Evolutionary conservation across 1,140 invertebrate genomes (phyloP), one percentile per base, ranked within the genome.

Genomic region (Zaprionus kolodkinae): DNA sequence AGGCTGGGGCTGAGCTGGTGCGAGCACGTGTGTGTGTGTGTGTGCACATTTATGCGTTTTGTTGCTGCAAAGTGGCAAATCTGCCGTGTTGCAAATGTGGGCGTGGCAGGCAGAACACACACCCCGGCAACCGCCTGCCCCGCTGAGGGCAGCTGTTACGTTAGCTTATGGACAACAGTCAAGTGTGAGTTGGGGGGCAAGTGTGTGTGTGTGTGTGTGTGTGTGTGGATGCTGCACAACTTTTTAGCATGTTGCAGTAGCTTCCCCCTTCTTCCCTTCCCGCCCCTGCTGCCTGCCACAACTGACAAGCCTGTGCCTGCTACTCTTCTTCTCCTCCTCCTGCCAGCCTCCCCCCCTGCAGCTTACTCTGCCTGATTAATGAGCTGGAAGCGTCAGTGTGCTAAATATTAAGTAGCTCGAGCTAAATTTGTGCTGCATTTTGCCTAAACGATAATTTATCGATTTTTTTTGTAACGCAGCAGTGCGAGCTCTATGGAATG

Each of bases 1-100:
- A 21, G 2, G 21, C 21, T 21, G 21, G 2, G 21, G 21, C 21
- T 21, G 21, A 21, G 21, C 21, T 21, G 21, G 1, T 21, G 5
- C 2, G 15, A 1, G 10, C 50, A 56, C 38, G 35, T 69, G 57
- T 61, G 27, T 4, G 4, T 27, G 25, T 27, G 1, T 4, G 61
- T 76, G 45, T 63, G 67, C 75, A 82, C 83, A 87, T 82, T 87
- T 87, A 86, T 86, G 83, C 83, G 76, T 82, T 86, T 81, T 86
- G 82, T 86, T 86, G 72, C 66, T 79, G 72, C 45, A 56, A 88
- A 77, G 76, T 64, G 70, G 67, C 69, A 87, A 79, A 77, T 73
- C 72, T 71, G 77, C 79, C 84, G 78, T 83, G 60, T 68, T 63
- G 40, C 69, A 71, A 40, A 62, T 72, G 72, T 62, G 72, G 66